phyloP scores from a whole-genome alignment of 1,140 invertebrate genomes.

The Bombus pyrosoma region DNA sequence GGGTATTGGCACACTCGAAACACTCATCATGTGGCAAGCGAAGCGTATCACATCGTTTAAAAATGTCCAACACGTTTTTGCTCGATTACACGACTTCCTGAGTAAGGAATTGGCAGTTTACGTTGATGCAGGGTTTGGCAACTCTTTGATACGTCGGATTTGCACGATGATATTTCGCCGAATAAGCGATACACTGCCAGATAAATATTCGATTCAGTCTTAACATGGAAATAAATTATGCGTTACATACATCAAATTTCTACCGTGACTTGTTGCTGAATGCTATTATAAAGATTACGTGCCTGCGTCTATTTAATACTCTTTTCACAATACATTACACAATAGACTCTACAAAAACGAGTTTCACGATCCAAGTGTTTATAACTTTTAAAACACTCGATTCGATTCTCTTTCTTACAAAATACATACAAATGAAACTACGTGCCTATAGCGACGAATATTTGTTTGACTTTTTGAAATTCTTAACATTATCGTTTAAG shows the following conservation, averaged over 20 bases:
- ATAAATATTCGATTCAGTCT: slow-evolving; percentile 51
- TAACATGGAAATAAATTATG: slow-evolving; percentile 38
- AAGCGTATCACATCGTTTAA: slow-evolving; percentile 65
- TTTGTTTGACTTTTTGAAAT: slow-evolving; percentile 11
- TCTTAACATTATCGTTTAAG: slow-evolving; percentile 29
- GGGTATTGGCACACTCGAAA: slow-evolving; percentile 75
- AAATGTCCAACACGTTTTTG: slow-evolving; percentile 10
- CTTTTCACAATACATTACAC: background rate
- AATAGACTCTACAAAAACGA: background rate
- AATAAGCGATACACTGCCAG: background rate
- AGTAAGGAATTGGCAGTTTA: slow-evolving; percentile 52
- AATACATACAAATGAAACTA: background rate
- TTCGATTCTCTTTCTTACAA: background rate
- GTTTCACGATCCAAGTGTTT: background rate
- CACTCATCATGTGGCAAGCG: slow-evolving; percentile 67
- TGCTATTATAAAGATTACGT: slow-evolving; percentile 16
- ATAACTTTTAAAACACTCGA: background rate
- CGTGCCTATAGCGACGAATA: slow-evolving; percentile 1
- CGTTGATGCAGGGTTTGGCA: slow-evolving; percentile 18
- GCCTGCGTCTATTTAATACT: background rate
- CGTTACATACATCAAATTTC: background rate
- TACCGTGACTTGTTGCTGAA: slow-evolving; percentile 12
- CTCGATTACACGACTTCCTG: slow-evolving; percentile 31
- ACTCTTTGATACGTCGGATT: background rate
- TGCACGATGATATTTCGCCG: background rate